Percentiles rank a stretch among this genome's conserved stretches.
These are phyloP conservation scores for Oncorhynchus masou DNA, from an alignment of 2,113 vertebrate genomes.

Conservation along the genomic window DNA sequence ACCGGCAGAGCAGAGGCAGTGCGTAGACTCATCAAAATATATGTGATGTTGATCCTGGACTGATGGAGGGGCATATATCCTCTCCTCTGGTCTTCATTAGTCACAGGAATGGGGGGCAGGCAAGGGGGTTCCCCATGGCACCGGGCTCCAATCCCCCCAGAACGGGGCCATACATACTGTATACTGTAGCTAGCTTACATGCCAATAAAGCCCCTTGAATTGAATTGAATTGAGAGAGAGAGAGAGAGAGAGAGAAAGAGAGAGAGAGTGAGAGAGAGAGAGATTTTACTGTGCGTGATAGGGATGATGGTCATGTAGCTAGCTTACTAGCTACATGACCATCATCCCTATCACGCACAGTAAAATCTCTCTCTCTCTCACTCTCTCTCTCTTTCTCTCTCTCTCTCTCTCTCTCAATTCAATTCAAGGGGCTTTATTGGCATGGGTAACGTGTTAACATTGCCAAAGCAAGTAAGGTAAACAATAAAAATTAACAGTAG, in stretches of 20 bases:
- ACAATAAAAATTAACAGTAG: too few species aligned
- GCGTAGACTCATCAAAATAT: slow-evolving; percentile 61
- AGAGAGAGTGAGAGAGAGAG: too few species aligned
- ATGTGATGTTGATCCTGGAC: slow-evolving; percentile 59
- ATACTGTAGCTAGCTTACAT: slow-evolving; percentile 20
- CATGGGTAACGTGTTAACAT: too few species aligned
- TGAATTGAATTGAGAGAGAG: too few species aligned
- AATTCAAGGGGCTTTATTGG: too few species aligned
- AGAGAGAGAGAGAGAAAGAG: too few species aligned
- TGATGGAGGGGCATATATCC: slow-evolving; percentile 67
- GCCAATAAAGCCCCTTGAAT: too few species aligned
- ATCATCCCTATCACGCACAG: background rate
- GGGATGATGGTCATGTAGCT: background rate
- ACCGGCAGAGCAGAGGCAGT: background rate
- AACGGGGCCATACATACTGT: slow-evolving; percentile 27
- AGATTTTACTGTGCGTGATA: background rate
- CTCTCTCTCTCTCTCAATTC: too few species aligned
- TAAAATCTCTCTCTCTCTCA: too few species aligned
- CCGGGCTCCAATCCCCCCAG: slow-evolving; percentile 20
- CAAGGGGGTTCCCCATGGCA: slow-evolving; percentile 54
- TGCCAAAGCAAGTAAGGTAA: too few species aligned
- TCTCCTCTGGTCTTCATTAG: slow-evolving; percentile 71
- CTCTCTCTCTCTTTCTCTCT: too few species aligned
- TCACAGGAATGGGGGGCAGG: slow-evolving; percentile 62
- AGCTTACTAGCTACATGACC: background rate